Evolutionary conservation across 1,140 invertebrate genomes (phyloP).

Genomic region (Bombus sibiricus): DNA sequence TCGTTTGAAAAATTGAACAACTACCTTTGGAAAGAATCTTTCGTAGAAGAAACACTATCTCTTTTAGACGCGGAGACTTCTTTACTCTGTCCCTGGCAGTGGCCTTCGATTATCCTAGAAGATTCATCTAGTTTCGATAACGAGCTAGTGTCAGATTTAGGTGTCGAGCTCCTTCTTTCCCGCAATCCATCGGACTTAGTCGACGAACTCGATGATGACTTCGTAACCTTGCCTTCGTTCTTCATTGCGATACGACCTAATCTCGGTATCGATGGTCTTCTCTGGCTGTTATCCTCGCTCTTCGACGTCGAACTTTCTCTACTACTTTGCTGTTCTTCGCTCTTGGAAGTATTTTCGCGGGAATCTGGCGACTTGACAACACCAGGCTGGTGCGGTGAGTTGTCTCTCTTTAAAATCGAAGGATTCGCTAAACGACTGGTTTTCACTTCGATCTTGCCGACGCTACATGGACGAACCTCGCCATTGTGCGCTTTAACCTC

Average conservation of each 20-base stretch:
- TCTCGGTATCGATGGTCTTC: slow-evolving; percentile 59
- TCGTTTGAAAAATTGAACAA: not conserved
- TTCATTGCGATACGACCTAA: slow-evolving; percentile 57
- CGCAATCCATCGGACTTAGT: slow-evolving; percentile 52
- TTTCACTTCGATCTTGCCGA: slow-evolving; percentile 26
- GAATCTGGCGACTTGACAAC: slow-evolving; percentile 40
- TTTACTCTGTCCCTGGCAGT: slow-evolving; percentile 36
- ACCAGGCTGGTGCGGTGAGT: slow-evolving; percentile 17
- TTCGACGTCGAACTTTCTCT: slow-evolving; percentile 57
- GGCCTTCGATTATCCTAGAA: slow-evolving; percentile 45
- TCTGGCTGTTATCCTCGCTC: slow-evolving; percentile 62
- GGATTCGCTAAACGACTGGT: slow-evolving; percentile 8
- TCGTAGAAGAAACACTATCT: slow-evolving; percentile 43
- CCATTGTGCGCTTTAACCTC: slow-evolving; percentile 56
- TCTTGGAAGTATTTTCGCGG: slow-evolving; percentile 46
- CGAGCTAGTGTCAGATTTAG: slow-evolving; percentile 54
- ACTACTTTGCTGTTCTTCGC: slow-evolving; percentile 48
- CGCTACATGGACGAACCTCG: slow-evolving; percentile 5
- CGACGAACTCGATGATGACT: slow-evolving; percentile 52
- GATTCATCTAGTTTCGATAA: slow-evolving; percentile 60
- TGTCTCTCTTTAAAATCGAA: slow-evolving; percentile 40
- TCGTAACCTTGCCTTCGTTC: slow-evolving; percentile 60
- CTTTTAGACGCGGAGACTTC: slow-evolving; percentile 32
- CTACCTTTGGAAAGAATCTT: slow-evolving; percentile 63
- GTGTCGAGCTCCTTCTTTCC: slow-evolving; percentile 62